A percentile compares a stretch with the other conserved stretches of the same genome.
phyloP scores from a whole-genome alignment of 2,113 vertebrate species.

The Sinocyclocheilus grahami region DNA sequence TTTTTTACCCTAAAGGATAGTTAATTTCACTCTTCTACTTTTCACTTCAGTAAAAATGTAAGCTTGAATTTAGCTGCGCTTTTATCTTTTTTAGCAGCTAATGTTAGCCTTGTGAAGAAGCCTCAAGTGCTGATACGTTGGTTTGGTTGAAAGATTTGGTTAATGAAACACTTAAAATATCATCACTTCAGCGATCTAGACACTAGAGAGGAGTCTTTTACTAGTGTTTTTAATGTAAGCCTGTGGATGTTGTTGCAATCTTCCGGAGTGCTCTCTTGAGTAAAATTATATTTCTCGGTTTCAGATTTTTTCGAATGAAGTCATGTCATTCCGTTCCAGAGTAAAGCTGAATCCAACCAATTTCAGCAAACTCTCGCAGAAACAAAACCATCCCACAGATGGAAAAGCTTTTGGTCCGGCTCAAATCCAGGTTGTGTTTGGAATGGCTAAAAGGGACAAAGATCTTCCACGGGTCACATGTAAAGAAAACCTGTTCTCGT shows the following conservation, averaged over 20 bases:
- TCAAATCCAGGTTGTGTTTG: too few relatives aligned
- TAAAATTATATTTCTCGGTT: not conserved
- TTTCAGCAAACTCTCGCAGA: too few relatives aligned
- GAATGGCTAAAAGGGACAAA: too few relatives aligned
- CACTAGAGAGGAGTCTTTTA: not conserved
- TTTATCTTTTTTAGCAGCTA: not conserved
- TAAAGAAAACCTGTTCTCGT: too few relatives aligned
- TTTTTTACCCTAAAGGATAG: not conserved
- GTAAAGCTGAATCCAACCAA: too few relatives aligned
- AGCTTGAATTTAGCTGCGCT: not conserved
- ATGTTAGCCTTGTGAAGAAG: not conserved
- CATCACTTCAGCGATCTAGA: not conserved
- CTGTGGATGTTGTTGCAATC: not conserved
- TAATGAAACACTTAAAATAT: not conserved
- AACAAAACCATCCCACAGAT: too few relatives aligned
- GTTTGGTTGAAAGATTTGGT: not conserved
- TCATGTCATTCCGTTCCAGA: slow-evolving; percentile 2
- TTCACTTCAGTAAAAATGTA: too few relatives aligned
- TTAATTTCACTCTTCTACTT: not conserved
- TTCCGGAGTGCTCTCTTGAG: slow-evolving; percentile 7
- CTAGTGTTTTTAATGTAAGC: not conserved
- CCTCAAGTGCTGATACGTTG: not conserved
- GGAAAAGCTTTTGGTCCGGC: too few relatives aligned
- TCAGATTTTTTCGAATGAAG: slow-evolving; percentile 15
- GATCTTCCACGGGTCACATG: too few relatives aligned